Percentiles rank a stretch among this genome's conserved stretches.
These are phyloP conservation scores for Phodopus roborovskii DNA, from an alignment of 2,113 vertebrate genomes.

Conservation along the genomic window DNA sequence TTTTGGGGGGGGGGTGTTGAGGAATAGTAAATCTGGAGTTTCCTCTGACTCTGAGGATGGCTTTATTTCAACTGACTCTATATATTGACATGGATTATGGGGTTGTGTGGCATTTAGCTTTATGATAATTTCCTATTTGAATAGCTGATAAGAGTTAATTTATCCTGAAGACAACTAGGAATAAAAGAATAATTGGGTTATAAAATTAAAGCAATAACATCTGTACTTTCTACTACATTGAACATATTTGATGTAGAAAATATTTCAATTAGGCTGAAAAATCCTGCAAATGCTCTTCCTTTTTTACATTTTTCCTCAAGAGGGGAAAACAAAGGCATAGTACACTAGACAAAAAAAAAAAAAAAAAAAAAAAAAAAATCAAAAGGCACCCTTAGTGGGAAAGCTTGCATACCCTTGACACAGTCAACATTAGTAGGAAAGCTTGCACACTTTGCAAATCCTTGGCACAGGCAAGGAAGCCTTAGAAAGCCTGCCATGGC, in stretches of 20 bases:
- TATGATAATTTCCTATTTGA: slow-evolving; percentile 82
- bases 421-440: not conserved
- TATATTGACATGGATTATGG: slow-evolving; percentile 71
- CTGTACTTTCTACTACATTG: slow-evolving; percentile 87
- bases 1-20: slow-evolving; percentile 31
- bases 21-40: slow-evolving; percentile 66
- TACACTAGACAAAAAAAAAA: slow-evolving; percentile 74
- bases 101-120: slow-evolving; percentile 72
- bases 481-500: not conserved
- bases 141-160: slow-evolving; percentile 84
- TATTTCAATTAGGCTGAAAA: slow-evolving; percentile 87
- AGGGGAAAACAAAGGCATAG: slow-evolving; percentile 77
- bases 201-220: slow-evolving; percentile 87
- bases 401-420: not conserved
- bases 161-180: slow-evolving; percentile 84
- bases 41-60: slow-evolving; percentile 56
- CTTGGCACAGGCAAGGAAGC: not conserved
- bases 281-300: slow-evolving; percentile 84
- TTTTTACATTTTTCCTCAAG: slow-evolving; percentile 86
- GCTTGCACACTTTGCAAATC: not conserved
- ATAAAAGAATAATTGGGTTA: slow-evolving; percentile 88
- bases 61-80: slow-evolving; percentile 53
- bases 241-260: slow-evolving; percentile 87
- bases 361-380: slow-evolving; percentile 69
- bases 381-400: no score